Percentiles rank a stretch among this genome's conserved stretches.
These are phyloP conservation scores for Scleropages formosus DNA, from an alignment of 2,797 vertebrate species.

Conservation along the genomic window DNA sequence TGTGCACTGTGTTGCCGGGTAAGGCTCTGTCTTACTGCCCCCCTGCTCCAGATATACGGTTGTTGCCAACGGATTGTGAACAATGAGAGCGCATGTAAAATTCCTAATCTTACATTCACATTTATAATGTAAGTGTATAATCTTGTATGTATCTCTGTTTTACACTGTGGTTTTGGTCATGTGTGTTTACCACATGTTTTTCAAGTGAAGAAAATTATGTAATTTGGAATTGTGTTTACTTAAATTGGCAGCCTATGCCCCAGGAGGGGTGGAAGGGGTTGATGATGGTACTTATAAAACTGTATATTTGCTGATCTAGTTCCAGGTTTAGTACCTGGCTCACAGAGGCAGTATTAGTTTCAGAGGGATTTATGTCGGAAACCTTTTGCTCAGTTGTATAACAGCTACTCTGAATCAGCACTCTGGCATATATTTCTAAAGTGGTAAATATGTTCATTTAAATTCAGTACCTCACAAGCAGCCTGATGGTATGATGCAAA, in stretches of 20 bases:
- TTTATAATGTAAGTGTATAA: too few relatives aligned
- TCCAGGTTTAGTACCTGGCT: not conserved
- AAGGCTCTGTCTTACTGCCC: too few relatives aligned
- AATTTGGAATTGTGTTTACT: not conserved
- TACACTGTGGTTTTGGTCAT: too few relatives aligned
- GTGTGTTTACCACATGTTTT: too few relatives aligned
- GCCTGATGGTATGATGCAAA: constrained; percentile 29
- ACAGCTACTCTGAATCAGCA: not conserved
- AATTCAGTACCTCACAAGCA: constrained; percentile 31
- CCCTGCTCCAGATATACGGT: too few relatives aligned
- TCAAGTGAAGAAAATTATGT: not conserved
- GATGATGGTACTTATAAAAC: not conserved
- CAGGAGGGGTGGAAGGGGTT: too few relatives aligned
- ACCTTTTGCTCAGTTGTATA: not conserved
- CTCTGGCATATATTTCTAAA: not conserved
- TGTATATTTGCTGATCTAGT: not conserved
- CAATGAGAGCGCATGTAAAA: too few relatives aligned
- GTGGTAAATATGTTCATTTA: constrained; percentile 26
- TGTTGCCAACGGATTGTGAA: too few relatives aligned
- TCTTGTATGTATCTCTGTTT: too few relatives aligned
- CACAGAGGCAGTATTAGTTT: not conserved
- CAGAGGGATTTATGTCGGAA: not conserved
- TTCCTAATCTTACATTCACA: too few relatives aligned
- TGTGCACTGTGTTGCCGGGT: too few relatives aligned
- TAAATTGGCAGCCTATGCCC: too few relatives aligned